These are phyloP conservation scores for Vireo griseus DNA, from an alignment of 2,797 vertebrate genomes.

Conservation along the genomic window DNA sequence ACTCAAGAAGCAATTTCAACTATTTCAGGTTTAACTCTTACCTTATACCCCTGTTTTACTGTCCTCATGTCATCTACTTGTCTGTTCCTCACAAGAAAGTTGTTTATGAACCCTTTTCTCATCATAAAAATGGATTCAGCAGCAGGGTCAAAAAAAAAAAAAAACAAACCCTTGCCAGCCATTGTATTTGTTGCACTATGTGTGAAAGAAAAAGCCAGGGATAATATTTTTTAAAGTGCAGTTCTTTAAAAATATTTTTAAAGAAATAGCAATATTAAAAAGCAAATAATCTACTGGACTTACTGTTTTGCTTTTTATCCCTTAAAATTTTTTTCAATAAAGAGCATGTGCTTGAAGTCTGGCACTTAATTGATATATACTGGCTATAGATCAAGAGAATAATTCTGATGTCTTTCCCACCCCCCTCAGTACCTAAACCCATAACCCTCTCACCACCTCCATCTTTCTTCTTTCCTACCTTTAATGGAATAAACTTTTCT, in stretches of 20 bases:
- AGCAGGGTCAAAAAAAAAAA: background rate
- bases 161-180: background rate
- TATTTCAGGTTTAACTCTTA: background rate
- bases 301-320: background rate
- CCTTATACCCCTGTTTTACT: background rate
- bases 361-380: background rate
- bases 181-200: background rate
- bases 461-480: background rate
- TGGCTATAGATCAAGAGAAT: background rate
- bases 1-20: background rate
- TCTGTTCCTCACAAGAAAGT: background rate
- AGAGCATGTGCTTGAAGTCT: background rate
- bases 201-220: background rate
- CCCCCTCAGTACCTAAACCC: background rate
- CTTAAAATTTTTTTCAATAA: background rate
- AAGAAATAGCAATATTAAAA: background rate
- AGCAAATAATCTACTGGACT: background rate
- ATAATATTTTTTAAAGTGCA: background rate
- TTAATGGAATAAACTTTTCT: background rate
- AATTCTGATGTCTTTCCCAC: background rate
- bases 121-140: background rate
- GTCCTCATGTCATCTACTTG: background rate
- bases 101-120: background rate
- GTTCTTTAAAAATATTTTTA: background rate
- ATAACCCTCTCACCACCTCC: background rate